Percentiles rank a stretch among this genome's conserved stretches.
phyloP scores from a whole-genome alignment of 2,797 vertebrate species.

The Enteromius afrohamiltoni region DNA sequence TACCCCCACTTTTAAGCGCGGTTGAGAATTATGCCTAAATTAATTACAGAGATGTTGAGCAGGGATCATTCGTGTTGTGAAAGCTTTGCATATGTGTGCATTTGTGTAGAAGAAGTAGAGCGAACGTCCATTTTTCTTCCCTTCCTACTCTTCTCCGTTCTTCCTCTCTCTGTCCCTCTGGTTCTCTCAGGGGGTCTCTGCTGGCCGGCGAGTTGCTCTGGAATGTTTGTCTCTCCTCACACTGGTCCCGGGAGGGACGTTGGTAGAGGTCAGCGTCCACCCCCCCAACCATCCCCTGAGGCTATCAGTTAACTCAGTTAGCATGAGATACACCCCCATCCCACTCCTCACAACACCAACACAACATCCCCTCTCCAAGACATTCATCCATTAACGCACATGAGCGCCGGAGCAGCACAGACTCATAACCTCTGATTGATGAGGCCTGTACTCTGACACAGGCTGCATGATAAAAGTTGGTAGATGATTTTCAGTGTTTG shows the following conservation, averaged over 20 bases:
- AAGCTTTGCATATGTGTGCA: constrained; percentile 27
- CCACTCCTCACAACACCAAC: constrained; percentile 43
- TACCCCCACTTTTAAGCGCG: constrained; percentile 72
- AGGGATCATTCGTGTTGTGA: constrained; percentile 19
- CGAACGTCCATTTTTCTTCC: not conserved
- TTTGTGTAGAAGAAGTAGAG: constrained; percentile 29
- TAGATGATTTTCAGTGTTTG: not conserved
- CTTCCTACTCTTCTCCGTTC: not conserved
- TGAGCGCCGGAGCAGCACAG: not conserved
- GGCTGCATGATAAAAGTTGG: not conserved
- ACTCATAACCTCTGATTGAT: constrained; percentile 1
- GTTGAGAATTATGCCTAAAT: constrained; percentile 73
- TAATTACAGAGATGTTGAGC: constrained; percentile 69
- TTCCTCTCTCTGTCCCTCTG: constrained; percentile 47
- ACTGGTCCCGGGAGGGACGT: constrained; percentile 77
- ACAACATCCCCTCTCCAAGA: constrained; percentile 25
- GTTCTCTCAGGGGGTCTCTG: constrained; percentile 84
- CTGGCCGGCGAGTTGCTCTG: constrained; percentile 91
- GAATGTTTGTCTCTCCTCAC: constrained; percentile 97
- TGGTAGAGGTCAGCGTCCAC: constrained; percentile 87
- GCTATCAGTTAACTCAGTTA: constrained; percentile 99
- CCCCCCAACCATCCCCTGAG: constrained; percentile 91
- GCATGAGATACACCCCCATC: constrained; percentile 84
- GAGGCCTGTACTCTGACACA: not conserved
- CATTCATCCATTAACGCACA: not conserved